Base-by-base conservation (phyloP, 2,888 invertebrate genomes). In the Mantis religiosa region DNA sequence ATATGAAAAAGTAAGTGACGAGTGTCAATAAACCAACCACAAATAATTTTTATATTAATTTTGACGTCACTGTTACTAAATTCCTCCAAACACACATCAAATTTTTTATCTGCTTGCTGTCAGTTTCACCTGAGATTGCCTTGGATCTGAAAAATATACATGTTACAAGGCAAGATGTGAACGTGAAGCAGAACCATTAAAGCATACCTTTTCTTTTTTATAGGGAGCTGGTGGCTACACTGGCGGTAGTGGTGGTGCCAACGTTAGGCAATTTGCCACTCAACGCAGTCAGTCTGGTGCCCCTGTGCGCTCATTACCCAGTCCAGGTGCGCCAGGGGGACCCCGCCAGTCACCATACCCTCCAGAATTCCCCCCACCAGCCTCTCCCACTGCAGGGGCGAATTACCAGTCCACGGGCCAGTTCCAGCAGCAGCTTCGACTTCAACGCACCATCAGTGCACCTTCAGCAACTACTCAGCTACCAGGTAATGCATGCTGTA, bases 381-480 rank as follows among this genome's bases (percentile, higher is more conserved):
- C 94, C 82, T 94, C 95, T 47, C 94, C 94, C 88, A 94, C 94
- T 84, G 94, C 94, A 89, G 94, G 91, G 93, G 93, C 91, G 93
- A 93, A 91, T 93, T 93, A 91, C 90, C 91, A 90, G 92, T 93
- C 89, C 92, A 92, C 88, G 92, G 92, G 91, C 91, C 93, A 91
- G 92, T 89, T 88, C 83, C 93, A 91, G 92, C 93, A 91, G 91
- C 94, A 94, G 91, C 94, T 95, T 93, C 94, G 95, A 92, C 93
- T 95, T 91, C 95, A 95, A 92, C 94, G 95, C 91, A 93, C 95
- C 87, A 94, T 95, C 90, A 95, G 95, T 92, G 94, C 94, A 89
- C 93, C 93, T 84, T 93, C 94, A 89, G 94, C 95, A 90, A 95
- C 95, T 88, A 94, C 95, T 90, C 95, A 95, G 92, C 93, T 95